Conservation (phyloP, 2,113 vertebrate species). For the Dicerorhinus sumatrensis region DNA sequence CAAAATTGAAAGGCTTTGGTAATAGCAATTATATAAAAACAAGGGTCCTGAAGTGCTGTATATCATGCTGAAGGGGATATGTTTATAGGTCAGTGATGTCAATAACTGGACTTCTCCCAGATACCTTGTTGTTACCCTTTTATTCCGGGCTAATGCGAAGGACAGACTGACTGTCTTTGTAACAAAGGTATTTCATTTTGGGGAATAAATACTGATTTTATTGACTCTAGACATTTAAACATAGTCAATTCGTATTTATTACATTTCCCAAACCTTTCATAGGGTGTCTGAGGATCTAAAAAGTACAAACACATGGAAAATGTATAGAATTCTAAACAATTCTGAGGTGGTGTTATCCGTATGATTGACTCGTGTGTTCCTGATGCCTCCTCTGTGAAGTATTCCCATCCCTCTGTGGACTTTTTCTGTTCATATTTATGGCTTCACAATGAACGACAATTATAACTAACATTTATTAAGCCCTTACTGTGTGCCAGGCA, state of each 20-base stretch:
- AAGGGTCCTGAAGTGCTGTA: conserved; percentile 85
- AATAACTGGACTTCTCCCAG: conserved; percentile 84
- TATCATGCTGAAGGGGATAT: conserved; percentile 84
- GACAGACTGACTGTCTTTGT: conserved; percentile 72
- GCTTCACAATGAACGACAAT: background rate
- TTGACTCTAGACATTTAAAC: conserved; percentile 57
- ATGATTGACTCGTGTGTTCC: background rate
- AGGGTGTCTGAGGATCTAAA: background rate
- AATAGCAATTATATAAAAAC: conserved; percentile 89
- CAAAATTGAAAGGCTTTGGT: conserved; percentile 86
- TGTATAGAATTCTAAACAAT: background rate
- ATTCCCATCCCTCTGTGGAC: background rate
- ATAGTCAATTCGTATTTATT: conserved; percentile 59
- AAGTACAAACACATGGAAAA: background rate
- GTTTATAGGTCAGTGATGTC: conserved; percentile 90
- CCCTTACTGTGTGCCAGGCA: background rate
- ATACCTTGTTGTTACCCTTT: conserved; percentile 79
- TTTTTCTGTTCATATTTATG: background rate
- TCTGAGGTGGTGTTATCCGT: background rate
- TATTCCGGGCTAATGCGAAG: conserved; percentile 68
- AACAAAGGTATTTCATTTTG: conserved; percentile 45
- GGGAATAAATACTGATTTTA: conserved; percentile 63
- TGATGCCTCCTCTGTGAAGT: background rate
- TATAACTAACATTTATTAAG: background rate
- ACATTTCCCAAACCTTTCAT: conserved; percentile 52